These are phyloP conservation scores for Lytechinus pictus DNA, from an alignment of 35 echinoderm and acorn worm species.

Conservation along the genomic window DNA sequence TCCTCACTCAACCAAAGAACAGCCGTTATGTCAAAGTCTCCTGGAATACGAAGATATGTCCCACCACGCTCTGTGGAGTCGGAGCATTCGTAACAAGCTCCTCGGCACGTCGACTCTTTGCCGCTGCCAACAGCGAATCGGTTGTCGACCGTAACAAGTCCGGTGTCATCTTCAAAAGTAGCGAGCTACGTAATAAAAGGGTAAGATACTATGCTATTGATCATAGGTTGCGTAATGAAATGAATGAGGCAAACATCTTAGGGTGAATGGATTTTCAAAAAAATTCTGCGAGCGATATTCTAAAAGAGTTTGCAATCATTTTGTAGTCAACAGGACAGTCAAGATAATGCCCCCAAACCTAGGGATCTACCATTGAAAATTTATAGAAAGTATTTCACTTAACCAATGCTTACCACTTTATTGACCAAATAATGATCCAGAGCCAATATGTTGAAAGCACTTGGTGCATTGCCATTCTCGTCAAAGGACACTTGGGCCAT, in stretches of 20 bases:
- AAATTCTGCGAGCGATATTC: too few relatives aligned
- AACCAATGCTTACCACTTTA: not conserved
- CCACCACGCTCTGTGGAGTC: not conserved
- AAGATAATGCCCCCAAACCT: too few relatives aligned
- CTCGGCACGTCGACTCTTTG: slow-evolving; percentile 46
- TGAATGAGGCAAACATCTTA: too few relatives aligned
- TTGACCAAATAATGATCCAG: not conserved
- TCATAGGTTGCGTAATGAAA: too few relatives aligned
- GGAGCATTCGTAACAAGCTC: slow-evolving; percentile 41
- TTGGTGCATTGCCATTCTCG: slow-evolving; percentile 55
- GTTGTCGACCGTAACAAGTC: slow-evolving; percentile 35
- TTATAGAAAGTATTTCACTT: too few relatives aligned
- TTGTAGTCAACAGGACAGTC: too few relatives aligned
- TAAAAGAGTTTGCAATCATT: too few relatives aligned
- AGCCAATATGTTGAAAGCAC: not conserved
- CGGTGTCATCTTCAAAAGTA: slow-evolving; percentile 39
- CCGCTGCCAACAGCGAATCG: not conserved
- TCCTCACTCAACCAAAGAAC: slow-evolving; percentile 61
- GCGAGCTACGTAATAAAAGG: not conserved
- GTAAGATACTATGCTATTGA: too few relatives aligned
- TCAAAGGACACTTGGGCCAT: slow-evolving; percentile 42
- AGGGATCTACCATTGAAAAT: too few relatives aligned
- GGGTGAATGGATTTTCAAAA: too few relatives aligned
- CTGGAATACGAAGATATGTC: slow-evolving; percentile 57
- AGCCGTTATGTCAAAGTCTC: slow-evolving; percentile 62